Conservation (phyloP, 2,888 invertebrate species). For the Watsonalla cultraria region DNA sequence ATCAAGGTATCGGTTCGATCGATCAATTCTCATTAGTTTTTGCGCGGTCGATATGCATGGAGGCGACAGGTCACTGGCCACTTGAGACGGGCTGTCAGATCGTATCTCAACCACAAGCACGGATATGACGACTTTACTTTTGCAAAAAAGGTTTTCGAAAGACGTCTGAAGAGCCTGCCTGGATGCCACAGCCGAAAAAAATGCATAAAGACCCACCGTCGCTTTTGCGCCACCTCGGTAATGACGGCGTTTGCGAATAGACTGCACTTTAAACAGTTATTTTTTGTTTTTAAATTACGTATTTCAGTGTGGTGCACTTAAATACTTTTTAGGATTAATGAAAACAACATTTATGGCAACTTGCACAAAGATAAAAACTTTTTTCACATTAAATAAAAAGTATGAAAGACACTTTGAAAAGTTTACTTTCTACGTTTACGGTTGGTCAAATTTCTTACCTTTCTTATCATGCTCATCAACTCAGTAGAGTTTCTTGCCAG, state of each 20-base stretch:
- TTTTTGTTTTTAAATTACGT: neutral
- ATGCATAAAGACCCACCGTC: conserved; percentile 39
- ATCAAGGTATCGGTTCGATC: conserved; percentile 6
- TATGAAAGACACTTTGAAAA: too few relatives aligned
- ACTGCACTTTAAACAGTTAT: neutral
- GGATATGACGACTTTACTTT: conserved; percentile 65
- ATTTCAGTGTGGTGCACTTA: neutral
- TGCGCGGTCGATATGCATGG: conserved; percentile 21
- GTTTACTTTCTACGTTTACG: too few relatives aligned
- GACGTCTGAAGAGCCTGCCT: conserved; percentile 59
- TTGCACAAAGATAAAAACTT: too few relatives aligned
- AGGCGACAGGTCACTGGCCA: conserved; percentile 50
- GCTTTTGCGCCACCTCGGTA: neutral
- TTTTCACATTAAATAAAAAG: too few relatives aligned
- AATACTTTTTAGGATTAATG: too few relatives aligned
- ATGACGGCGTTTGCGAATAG: neutral
- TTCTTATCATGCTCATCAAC: too few relatives aligned
- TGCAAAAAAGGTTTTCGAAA: conserved; percentile 48
- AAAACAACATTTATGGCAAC: too few relatives aligned
- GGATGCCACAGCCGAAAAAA: conserved; percentile 50
- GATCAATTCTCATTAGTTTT: conserved; percentile 22
- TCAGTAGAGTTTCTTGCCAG: too few relatives aligned
- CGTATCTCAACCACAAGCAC: conserved; percentile 43
- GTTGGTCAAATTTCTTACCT: too few relatives aligned
- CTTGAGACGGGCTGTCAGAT: conserved; percentile 56